Percentiles rank a stretch among this genome's conserved stretches.
Evolutionary conservation across 2,888 invertebrate species (phyloP).

Genomic region (Calliphora vomitoria): DNA sequence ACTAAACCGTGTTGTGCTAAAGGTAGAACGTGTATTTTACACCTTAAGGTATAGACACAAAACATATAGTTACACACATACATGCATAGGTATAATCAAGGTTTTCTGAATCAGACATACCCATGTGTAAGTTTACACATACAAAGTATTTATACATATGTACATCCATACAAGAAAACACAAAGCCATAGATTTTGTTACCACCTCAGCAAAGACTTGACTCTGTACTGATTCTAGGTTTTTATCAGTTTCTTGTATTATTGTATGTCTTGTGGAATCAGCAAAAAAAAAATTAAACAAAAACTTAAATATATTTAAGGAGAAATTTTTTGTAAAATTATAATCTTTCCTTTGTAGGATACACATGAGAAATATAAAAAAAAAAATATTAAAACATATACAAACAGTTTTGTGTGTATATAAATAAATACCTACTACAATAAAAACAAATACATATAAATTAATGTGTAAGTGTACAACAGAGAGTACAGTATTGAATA

Average conservation of each 20-base stretch:
- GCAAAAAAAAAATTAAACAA: constrained; percentile 15
- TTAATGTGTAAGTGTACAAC: neutral
- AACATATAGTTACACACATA: neutral
- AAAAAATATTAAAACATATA: neutral
- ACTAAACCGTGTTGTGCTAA: constrained; percentile 14
- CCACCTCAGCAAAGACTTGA: constrained; percentile 27
- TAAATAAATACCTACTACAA: neutral
- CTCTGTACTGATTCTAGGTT: neutral
- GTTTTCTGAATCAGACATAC: neutral
- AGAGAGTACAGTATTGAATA: too few species aligned
- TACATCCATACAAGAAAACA: neutral
- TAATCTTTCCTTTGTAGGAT: constrained; percentile 1
- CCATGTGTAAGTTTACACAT: neutral
- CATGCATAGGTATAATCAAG: neutral
- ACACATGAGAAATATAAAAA: neutral
- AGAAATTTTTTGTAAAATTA: constrained; percentile 32
- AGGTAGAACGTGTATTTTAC: constrained; percentile 50
- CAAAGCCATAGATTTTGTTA: constrained; percentile 22
- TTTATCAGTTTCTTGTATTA: neutral
- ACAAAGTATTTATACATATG: neutral
- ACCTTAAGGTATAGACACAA: constrained; percentile 46
- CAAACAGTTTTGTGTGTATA: constrained; percentile 1
- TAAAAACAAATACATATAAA: neutral
- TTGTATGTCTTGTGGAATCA: constrained; percentile 5
- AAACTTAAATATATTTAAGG: neutral